Base-by-base conservation (phyloP, 2,113 vertebrate genomes). In the Oreochromis spilurus region DNA sequence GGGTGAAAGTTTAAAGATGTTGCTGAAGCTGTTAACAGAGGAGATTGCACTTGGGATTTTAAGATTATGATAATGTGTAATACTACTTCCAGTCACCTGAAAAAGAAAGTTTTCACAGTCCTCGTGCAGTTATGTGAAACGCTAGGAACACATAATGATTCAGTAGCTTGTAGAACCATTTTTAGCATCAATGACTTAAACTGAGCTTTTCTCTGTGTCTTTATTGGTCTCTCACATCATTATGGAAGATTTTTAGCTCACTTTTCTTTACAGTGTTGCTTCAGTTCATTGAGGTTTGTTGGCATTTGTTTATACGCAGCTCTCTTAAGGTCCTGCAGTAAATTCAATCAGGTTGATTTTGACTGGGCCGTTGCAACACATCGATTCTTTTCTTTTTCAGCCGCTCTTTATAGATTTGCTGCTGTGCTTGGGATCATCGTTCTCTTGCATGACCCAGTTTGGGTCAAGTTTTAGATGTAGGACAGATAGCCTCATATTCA, bases 1-100 rank as follows among this genome's bases (percentile, higher is more conserved):
- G 17, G 55, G 62, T 16, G 58, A 85, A 79, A 17, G 87, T 86
- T 85, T 53, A 78, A 91, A 83, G 84, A 86, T 58, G 67, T 9
- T 13, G 10, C 17, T 50, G 62, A 84, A 62, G 24, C 14, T 14
- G 79, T 67, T 57, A 9, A 38, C 38, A 14, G 26, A 52, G 4
- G 48, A 75, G 21, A 19, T 11, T 75, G 43, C 14, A 31, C 1
- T 50, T 75, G 43, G 70, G 45, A 75, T 19, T 75, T 29, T 75
- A 31, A 50, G 24, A 50, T 48, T 75, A 75, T 12, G 43, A 75
- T 1, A 29, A 48, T 1, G 2, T 48, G 21, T 29, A 72, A 45
- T 45, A 4, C 40, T 24, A 26, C 8, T 72, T 72, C 13, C 40
- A 45, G 38, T 72, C 65, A 72, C 5, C 2, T 43, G 38, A 45